A percentile compares a stretch with the other conserved stretches of the same genome.
These are phyloP conservation scores for Scaptomyza tumidula DNA, from an alignment of 2,888 invertebrate species.

Conservation along the genomic window DNA sequence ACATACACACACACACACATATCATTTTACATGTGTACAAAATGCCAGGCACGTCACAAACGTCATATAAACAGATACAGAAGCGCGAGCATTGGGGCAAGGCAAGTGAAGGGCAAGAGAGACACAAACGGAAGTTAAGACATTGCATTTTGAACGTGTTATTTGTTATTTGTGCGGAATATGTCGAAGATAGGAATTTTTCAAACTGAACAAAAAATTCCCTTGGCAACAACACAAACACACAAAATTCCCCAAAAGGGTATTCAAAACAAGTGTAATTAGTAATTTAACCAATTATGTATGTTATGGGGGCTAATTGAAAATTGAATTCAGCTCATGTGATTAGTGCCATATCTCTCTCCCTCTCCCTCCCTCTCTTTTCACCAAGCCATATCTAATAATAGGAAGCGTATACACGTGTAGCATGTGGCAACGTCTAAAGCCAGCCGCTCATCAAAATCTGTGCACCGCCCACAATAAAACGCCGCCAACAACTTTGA, in stretches of 20 bases:
- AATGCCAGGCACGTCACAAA: slow-evolving; percentile 36
- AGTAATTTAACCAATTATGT: not conserved
- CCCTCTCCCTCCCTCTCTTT: not conserved
- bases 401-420: slow-evolving; percentile 43
- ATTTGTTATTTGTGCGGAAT: slow-evolving; percentile 17
- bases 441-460: slow-evolving; percentile 30
- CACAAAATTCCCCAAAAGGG: not conserved
- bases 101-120: too few species aligned
- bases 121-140: slow-evolving; percentile 58
- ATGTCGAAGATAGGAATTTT: not conserved
- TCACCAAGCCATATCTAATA: slow-evolving; percentile 32
- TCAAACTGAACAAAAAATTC: not conserved
- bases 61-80: not conserved
- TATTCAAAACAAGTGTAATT: not conserved
- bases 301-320: slow-evolving; percentile 4
- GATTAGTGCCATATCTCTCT: slow-evolving; percentile 39
- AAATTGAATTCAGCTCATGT: slow-evolving; percentile 27
- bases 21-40: slow-evolving; percentile 55
- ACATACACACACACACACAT: slow-evolving; percentile 4
- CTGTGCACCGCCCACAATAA: slow-evolving; percentile 1
- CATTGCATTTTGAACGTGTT: slow-evolving; percentile 35
- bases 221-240: not conserved
- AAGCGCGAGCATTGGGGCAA: too few species aligned
- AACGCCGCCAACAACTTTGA: slow-evolving; percentile 49
- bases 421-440: slow-evolving; percentile 55